Percentiles rank a stretch among this genome's conserved stretches.
These are phyloP conservation scores for Parapsyche elsis DNA, from an alignment of 1,140 invertebrate species.

Conservation along the genomic window DNA sequence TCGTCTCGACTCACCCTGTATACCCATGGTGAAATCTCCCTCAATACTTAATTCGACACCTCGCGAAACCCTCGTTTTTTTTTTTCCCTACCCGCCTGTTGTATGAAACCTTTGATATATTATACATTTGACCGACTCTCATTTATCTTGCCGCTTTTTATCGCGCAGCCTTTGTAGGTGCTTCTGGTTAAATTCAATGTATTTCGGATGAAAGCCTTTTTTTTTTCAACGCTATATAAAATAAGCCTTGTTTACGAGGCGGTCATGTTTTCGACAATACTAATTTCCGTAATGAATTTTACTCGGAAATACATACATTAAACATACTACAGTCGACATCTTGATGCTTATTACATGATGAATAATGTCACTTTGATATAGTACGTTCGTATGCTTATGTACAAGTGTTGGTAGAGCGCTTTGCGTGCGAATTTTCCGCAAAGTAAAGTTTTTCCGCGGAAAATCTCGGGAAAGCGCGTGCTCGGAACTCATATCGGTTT, in stretches of 20 bases:
- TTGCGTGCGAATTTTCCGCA: no score
- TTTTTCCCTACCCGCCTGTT: neutral
- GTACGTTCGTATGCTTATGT: no score
- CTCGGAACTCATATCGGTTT: slow-evolving; percentile 8
- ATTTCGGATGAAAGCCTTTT: neutral
- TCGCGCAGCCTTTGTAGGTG: neutral
- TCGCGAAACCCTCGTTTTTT: neutral
- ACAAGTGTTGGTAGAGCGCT: no score
- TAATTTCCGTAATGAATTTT: no score
- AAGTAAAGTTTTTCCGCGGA: neutral
- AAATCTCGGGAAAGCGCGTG: neutral
- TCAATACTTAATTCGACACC: slow-evolving; percentile 4
- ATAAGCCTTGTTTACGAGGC: no score
- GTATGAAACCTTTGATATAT: neutral
- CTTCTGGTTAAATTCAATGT: neutral
- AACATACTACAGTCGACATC: no score
- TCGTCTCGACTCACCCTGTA: no score
- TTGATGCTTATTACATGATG: no score
- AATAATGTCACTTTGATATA: no score
- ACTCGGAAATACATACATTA: no score
- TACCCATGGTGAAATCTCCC: neutral
- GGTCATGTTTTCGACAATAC: no score
- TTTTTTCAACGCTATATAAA: no score
- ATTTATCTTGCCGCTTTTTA: neutral
- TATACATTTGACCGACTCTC: neutral